Evolutionary conservation across 2,888 invertebrate species (phyloP).

Genomic region (Acleris literana): DNA sequence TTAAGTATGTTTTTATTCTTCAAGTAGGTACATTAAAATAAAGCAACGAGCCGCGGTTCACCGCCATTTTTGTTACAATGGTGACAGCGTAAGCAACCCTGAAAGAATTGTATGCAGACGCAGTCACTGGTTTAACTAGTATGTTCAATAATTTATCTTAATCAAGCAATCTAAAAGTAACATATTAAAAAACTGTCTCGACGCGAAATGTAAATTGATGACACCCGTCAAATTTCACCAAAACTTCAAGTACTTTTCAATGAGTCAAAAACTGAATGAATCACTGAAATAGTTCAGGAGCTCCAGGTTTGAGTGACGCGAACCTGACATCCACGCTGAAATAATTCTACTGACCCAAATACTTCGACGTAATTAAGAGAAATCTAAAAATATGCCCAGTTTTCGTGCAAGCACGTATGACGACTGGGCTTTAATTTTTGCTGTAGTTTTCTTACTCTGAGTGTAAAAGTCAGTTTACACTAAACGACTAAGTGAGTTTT

Average conservation of each 20-base stretch:
- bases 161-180: too few relatives aligned
- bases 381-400: conserved; percentile 27
- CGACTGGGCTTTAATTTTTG: too few relatives aligned
- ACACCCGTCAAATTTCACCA: neutral
- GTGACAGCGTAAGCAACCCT: too few relatives aligned
- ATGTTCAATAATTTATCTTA: too few relatives aligned
- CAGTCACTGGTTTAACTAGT: too few relatives aligned
- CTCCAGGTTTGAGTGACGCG: conserved; percentile 40
- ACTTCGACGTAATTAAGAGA: conserved; percentile 45
- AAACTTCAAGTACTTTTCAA: neutral
- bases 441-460: conserved; percentile 9
- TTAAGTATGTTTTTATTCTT: too few relatives aligned
- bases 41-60: too few relatives aligned
- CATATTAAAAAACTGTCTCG: neutral
- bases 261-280: conserved; percentile 27
- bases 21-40: too few relatives aligned
- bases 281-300: conserved; percentile 26
- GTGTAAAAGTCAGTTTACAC: conserved; percentile 14
- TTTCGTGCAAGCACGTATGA: neutral
- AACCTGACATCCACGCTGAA: conserved; percentile 43
- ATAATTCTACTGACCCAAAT: conserved; percentile 46
- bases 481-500: conserved; percentile 51
- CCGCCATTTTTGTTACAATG: too few relatives aligned
- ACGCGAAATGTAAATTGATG: neutral
- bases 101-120: too few relatives aligned